phyloP scores from a whole-genome alignment of 2,113 vertebrate species.

The Zapus hudsonius region DNA sequence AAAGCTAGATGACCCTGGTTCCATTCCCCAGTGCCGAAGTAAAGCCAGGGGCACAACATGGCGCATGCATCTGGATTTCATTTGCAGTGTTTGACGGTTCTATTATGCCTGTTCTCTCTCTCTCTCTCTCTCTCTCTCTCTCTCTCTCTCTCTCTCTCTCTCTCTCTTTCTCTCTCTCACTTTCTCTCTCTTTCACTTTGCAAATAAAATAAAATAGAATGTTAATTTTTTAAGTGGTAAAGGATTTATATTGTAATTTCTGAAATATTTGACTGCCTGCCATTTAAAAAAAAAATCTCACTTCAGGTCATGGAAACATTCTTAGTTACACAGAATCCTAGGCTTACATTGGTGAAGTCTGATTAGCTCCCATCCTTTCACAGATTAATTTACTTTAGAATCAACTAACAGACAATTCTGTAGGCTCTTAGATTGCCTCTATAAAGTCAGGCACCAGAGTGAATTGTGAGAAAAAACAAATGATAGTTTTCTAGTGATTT shows the following conservation, averaged over 20 bases:
- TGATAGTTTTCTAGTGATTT: background rate
- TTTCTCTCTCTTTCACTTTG: too few species aligned
- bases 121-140: too few species aligned
- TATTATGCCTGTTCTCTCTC: too few species aligned
- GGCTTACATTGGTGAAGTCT: background rate
- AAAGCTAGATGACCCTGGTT: too few species aligned
- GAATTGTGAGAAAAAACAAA: background rate
- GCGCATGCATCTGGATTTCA: too few species aligned
- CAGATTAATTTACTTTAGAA: background rate
- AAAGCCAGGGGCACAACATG: too few species aligned
- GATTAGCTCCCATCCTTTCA: background rate
- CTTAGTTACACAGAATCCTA: background rate
- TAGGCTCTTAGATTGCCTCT: background rate
- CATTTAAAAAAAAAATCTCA: background rate
- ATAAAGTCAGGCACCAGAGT: background rate
- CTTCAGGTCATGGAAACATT: slow-evolving; percentile 18
- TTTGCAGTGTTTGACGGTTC: too few species aligned
- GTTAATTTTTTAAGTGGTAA: background rate
- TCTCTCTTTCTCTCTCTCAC: too few species aligned
- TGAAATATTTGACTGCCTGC: background rate
- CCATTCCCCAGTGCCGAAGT: too few species aligned
- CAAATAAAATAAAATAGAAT: too few species aligned
- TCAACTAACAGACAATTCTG: background rate
- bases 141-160: too few species aligned
- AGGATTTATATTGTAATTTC: background rate